phyloP scores from a whole-genome alignment of 2,797 vertebrate species.

The Chromobotia macracanthus region DNA sequence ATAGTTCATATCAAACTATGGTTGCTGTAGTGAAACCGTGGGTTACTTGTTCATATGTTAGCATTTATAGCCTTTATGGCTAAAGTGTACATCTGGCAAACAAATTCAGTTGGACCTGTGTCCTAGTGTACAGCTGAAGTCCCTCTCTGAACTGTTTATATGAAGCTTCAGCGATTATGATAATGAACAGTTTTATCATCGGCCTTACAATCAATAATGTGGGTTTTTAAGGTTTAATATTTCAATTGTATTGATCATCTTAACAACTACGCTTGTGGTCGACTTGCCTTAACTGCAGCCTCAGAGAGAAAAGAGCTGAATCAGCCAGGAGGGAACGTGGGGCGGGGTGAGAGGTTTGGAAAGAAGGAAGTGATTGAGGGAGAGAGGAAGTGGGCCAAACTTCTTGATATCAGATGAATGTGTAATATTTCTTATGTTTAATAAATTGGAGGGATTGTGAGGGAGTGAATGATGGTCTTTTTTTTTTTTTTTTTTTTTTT shows the following conservation, averaged over 20 bases:
- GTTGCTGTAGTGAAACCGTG: neutral
- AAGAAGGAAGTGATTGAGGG: conserved; percentile 10
- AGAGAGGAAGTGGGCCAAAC: conserved; percentile 15
- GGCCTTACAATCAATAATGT: conserved; percentile 91
- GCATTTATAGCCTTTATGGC: neutral
- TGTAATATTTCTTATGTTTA: conserved; percentile 38
- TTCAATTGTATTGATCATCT: conserved; percentile 96
- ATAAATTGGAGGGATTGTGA: conserved; percentile 36
- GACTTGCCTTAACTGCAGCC: conserved; percentile 82
- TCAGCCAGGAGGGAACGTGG: conserved; percentile 25
- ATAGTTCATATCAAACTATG: neutral
- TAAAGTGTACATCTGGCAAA: neutral
- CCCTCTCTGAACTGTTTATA: conserved; percentile 71
- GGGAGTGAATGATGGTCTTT: too few species aligned
- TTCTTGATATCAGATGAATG: conserved; percentile 42
- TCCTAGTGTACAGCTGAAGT: conserved; percentile 48
- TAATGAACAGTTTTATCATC: conserved; percentile 99
- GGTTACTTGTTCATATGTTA: neutral
- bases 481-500: too few species aligned
- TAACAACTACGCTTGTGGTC: conserved; percentile 90
- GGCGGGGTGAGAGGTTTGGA: conserved; percentile 10
- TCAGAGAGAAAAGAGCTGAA: conserved; percentile 47
- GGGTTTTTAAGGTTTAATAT: conserved; percentile 97
- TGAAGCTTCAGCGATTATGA: conserved; percentile 77
- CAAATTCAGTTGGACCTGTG: conserved; percentile 38